phyloP scores from a whole-genome alignment of 2,113 vertebrate species.

The Sander lucioperca region DNA sequence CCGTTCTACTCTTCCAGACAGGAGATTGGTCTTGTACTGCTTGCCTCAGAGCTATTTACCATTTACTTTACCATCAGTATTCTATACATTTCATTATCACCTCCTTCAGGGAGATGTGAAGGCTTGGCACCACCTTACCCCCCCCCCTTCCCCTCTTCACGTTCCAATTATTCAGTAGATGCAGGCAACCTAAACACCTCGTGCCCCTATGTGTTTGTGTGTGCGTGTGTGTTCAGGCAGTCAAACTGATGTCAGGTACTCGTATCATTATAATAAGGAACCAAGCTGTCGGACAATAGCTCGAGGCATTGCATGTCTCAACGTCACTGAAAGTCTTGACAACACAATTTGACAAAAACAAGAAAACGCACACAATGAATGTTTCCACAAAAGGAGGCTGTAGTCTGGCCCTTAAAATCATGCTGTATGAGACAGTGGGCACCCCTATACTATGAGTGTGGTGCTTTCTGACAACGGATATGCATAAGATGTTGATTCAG shows the following conservation, averaged over 20 bases:
- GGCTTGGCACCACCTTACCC: constrained; percentile 34
- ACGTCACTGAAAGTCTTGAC: constrained; percentile 27
- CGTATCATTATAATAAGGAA: constrained; percentile 32
- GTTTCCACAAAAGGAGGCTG: constrained; percentile 35
- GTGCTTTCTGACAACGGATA: constrained; percentile 56
- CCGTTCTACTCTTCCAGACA: constrained; percentile 30
- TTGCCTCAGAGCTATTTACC: constrained; percentile 62
- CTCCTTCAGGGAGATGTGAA: constrained; percentile 51
- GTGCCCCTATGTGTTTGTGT: background rate
- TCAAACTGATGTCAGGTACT: constrained; percentile 55
- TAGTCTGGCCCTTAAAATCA: constrained; percentile 29
- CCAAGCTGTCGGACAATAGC: constrained; percentile 49
- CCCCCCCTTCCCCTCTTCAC: background rate
- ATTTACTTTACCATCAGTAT: constrained; percentile 53
- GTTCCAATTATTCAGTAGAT: constrained; percentile 55
- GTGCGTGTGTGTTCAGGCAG: constrained; percentile 30
- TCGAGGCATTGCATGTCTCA: constrained; percentile 46
- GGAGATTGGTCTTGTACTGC: constrained; percentile 43
- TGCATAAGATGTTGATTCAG: constrained; percentile 54
- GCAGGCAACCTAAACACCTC: constrained; percentile 47
- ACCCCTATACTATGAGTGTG: constrained; percentile 38
- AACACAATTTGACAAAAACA: constrained; percentile 49
- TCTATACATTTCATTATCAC: constrained; percentile 61
- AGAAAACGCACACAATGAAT: constrained; percentile 48
- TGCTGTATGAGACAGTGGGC: constrained; percentile 26